Percentiles rank a stretch among this genome's conserved stretches.
Evolutionary conservation across 1,140 invertebrate genomes (phyloP).

Genomic region (Atopsyche davidsoni): DNA sequence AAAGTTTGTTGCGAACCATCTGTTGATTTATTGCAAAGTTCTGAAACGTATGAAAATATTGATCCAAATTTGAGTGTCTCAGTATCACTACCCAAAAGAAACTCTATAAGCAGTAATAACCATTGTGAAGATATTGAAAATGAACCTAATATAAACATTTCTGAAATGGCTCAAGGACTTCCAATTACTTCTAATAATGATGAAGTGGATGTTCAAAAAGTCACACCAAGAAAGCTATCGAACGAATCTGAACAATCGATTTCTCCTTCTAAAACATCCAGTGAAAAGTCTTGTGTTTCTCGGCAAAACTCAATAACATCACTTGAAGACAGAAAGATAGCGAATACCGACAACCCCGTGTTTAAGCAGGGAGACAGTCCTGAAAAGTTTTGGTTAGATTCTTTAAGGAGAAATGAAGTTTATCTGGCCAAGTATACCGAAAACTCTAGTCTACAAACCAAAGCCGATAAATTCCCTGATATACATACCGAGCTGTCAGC

Average conservation of each 20-base stretch:
- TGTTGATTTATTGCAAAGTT: too few species aligned
- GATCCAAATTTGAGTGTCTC: too few species aligned
- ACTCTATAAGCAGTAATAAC: too few species aligned
- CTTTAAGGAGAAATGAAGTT: constrained; percentile 43
- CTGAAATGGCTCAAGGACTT: too few species aligned
- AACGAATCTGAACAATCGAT: constrained; percentile 23
- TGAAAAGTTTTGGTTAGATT: constrained; percentile 51
- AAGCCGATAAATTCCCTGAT: constrained; percentile 28
- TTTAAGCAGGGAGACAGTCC: constrained; percentile 34
- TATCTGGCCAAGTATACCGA: constrained; percentile 17
- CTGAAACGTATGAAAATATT: too few species aligned
- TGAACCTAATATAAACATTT: too few species aligned
- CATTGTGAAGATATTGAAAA: too few species aligned
- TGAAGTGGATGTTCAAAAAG: constrained; percentile 5
- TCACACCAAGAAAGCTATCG: constrained; percentile 5
- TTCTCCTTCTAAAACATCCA: constrained; percentile 26
- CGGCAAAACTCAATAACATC: constrained; percentile 24
- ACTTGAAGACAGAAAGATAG: constrained; percentile 18
- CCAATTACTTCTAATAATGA: too few species aligned
- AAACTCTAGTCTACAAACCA: constrained; percentile 4
- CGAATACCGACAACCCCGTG: constrained; percentile 19
- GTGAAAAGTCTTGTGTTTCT: constrained; percentile 16
- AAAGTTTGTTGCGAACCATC: too few species aligned
- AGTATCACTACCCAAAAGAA: too few species aligned
- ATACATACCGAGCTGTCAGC: constrained; percentile 23